Evolutionary conservation across 2,113 vertebrate species (phyloP).

Genomic region (Marmota flaviventris): DNA sequence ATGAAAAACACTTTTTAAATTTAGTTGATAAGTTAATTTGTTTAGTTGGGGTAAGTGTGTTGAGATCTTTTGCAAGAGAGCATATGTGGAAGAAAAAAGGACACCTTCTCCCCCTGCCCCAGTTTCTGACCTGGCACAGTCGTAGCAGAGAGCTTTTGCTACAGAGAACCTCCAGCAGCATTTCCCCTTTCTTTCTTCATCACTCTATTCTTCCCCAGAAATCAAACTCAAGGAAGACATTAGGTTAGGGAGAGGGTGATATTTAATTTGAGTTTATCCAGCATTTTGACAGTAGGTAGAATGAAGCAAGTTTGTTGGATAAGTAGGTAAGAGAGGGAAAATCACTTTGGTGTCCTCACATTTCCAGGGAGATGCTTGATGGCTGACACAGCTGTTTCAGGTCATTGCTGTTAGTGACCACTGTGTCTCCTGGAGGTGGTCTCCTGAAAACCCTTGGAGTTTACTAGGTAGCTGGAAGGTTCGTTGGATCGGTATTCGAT

Average conservation of each 20-base stretch:
- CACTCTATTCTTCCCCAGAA: neutral
- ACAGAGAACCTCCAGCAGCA: neutral
- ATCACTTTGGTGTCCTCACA: neutral
- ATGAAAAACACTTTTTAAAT: neutral
- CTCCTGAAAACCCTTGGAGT: neutral
- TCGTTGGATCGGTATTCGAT: neutral
- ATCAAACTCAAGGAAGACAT: conserved; percentile 29
- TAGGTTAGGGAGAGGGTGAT: neutral
- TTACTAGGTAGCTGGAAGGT: neutral
- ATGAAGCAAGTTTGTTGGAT: conserved; percentile 8
- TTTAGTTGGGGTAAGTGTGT: conserved; percentile 40
- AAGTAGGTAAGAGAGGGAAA: neutral
- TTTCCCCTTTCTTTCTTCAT: neutral
- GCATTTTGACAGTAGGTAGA: neutral
- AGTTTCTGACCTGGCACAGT: neutral
- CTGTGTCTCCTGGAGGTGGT: neutral
- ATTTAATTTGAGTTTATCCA: neutral
- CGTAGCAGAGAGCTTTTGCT: neutral
- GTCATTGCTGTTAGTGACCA: neutral
- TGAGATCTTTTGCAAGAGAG: conserved; percentile 22
- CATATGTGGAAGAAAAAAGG: neutral
- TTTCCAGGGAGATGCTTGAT: neutral
- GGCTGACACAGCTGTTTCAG: neutral
- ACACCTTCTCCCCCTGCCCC: neutral
- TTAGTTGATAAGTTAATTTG: neutral